Conservation (phyloP, 2,888 invertebrate species). For the Aspidiotus rigidus region DNA sequence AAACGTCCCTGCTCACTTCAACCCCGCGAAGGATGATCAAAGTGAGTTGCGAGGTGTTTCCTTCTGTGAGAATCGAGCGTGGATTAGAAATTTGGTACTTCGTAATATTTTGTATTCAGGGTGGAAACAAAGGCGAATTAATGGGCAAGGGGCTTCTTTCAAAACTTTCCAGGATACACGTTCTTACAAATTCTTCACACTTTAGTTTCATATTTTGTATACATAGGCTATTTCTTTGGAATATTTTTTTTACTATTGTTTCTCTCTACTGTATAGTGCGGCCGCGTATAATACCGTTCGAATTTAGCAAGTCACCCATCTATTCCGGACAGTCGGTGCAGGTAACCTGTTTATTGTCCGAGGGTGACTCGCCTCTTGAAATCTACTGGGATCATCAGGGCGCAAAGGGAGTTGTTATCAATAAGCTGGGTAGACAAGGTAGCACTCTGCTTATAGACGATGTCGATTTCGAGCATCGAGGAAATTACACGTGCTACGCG, state of each 20-base stretch:
- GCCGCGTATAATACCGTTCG: conserved; percentile 37
- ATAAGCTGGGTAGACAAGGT: conserved; percentile 44
- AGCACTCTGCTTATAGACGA: conserved; percentile 42
- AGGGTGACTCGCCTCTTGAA: conserved; percentile 64
- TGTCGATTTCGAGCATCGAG: conserved; percentile 50
- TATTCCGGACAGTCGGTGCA: conserved; percentile 60
- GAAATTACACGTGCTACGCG: conserved; percentile 52
- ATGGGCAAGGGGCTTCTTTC: too few species aligned
- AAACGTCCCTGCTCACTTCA: too few species aligned
- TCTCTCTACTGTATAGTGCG: conserved; percentile 34
- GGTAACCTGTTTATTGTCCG: conserved; percentile 57
- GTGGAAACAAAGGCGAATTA: too few species aligned
- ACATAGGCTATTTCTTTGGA: not conserved
- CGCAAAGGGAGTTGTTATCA: conserved; percentile 40
- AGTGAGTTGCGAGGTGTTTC: too few species aligned
- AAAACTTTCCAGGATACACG: too few species aligned
- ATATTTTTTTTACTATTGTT: not conserved
- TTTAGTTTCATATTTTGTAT: not conserved
- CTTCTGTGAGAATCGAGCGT: too few species aligned
- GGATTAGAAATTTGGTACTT: too few species aligned
- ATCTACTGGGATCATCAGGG: conserved; percentile 54
- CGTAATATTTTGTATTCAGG: too few species aligned
- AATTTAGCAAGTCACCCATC: conserved; percentile 46
- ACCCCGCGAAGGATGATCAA: too few species aligned
- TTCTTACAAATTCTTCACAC: too few species aligned